Percentiles rank a stretch among this genome's conserved stretches.
Conservation (phyloP, 2,113 vertebrate genomes). For the Phaethon lepturus region DNA sequence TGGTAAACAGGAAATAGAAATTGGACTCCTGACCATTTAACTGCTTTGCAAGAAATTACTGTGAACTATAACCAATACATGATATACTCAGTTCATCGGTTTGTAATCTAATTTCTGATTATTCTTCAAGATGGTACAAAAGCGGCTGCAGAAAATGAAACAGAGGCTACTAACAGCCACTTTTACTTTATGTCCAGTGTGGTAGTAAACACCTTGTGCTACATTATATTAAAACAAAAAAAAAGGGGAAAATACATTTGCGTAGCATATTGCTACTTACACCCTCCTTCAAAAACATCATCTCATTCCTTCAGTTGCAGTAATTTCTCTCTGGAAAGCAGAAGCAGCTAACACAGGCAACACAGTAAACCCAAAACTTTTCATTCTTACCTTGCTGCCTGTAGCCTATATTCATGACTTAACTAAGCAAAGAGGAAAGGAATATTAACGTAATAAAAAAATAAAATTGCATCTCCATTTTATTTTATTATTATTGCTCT, state of each 20-base stretch:
- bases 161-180: background rate
- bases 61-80: background rate
- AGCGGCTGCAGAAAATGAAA: background rate
- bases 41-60: background rate
- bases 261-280: background rate
- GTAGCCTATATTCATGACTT: background rate
- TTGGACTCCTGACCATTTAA: background rate
- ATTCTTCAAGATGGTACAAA: background rate
- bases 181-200: background rate
- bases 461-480: background rate
- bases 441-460: background rate
- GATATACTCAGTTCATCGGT: background rate
- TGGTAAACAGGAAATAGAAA: background rate
- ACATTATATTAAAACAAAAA: background rate
- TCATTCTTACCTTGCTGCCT: background rate
- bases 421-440: background rate
- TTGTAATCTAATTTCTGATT: background rate
- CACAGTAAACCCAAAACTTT: background rate
- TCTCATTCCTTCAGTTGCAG: background rate
- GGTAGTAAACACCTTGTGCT: background rate
- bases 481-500: background rate
- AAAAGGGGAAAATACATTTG: background rate
- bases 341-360: background rate
- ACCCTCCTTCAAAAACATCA: background rate
- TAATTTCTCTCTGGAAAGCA: background rate